These are phyloP conservation scores for Cybosia mesomella DNA, from an alignment of 2,888 invertebrate genomes.

Conservation along the genomic window DNA sequence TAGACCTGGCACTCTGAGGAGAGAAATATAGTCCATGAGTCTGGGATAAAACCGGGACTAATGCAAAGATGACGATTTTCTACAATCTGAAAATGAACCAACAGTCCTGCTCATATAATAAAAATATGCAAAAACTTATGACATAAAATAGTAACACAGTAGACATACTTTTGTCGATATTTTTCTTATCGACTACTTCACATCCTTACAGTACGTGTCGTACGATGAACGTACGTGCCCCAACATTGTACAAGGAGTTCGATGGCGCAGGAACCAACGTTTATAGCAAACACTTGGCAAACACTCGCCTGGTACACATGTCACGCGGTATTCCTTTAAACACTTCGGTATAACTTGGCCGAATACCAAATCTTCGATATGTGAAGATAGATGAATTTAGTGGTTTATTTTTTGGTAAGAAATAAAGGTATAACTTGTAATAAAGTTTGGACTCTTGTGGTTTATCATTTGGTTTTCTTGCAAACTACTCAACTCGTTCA, in stretches of 20 bases:
- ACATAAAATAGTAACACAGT: not conserved
- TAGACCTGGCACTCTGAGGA: too few species aligned
- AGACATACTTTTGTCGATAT: conserved; percentile 10
- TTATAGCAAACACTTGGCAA: conserved; percentile 29
- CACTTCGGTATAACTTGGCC: conserved; percentile 22
- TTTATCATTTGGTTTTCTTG: not conserved
- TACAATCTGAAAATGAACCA: not conserved
- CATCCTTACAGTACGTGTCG: conserved; percentile 40
- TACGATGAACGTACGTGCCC: conserved; percentile 44
- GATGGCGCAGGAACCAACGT: conserved; percentile 32
- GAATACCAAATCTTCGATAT: conserved; percentile 15
- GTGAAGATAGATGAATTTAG: not conserved
- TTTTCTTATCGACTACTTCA: conserved; percentile 24
- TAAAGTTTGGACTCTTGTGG: not conserved
- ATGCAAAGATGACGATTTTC: too few species aligned
- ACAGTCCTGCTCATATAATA: not conserved
- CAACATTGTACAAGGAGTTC: conserved; percentile 41
- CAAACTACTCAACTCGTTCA: too few species aligned
- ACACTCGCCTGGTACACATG: conserved; percentile 23
- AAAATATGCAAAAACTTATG: not conserved
- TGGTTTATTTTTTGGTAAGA: not conserved
- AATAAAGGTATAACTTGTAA: not conserved
- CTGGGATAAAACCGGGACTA: too few species aligned
- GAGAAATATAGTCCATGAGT: too few species aligned
- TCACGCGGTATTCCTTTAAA: conserved; percentile 24